Conservation (phyloP, 2,888 invertebrate genomes). For the Spisula solida region DNA sequence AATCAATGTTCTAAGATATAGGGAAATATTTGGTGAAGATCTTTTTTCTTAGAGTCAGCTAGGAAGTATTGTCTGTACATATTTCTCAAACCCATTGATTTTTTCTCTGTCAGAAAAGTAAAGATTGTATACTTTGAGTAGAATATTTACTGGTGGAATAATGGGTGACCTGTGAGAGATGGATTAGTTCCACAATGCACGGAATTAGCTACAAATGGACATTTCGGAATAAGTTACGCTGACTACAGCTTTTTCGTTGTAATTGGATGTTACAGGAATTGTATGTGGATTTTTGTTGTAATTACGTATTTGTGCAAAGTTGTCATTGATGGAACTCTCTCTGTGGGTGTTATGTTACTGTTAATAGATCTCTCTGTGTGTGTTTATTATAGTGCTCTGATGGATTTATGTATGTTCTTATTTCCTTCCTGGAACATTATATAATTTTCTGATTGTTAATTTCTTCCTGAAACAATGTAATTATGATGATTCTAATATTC, state of each 20-base stretch:
- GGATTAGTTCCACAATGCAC: not conserved
- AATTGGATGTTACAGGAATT: not conserved
- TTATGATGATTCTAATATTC: too few species aligned
- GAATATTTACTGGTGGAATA: not conserved
- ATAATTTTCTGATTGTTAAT: too few species aligned
- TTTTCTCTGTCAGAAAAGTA: conserved; percentile 12
- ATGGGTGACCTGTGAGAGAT: not conserved
- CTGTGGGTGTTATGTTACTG: too few species aligned
- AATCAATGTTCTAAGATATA: not conserved
- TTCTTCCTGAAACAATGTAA: too few species aligned
- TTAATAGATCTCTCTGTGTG: too few species aligned
- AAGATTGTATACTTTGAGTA: conserved; percentile 8
- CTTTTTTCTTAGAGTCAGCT: not conserved
- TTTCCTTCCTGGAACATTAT: too few species aligned
- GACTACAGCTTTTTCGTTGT: not conserved
- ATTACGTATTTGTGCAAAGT: not conserved
- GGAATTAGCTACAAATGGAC: not conserved
- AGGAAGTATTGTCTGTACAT: not conserved
- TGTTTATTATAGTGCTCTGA: too few species aligned
- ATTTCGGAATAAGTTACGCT: not conserved
- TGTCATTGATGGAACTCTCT: too few species aligned
- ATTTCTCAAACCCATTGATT: not conserved
- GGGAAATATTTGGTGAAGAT: not conserved
- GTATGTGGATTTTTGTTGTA: not conserved
- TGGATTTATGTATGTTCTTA: too few species aligned